Conservation (phyloP, 2,888 invertebrate species). For the Exephanes ischioxanthus region DNA sequence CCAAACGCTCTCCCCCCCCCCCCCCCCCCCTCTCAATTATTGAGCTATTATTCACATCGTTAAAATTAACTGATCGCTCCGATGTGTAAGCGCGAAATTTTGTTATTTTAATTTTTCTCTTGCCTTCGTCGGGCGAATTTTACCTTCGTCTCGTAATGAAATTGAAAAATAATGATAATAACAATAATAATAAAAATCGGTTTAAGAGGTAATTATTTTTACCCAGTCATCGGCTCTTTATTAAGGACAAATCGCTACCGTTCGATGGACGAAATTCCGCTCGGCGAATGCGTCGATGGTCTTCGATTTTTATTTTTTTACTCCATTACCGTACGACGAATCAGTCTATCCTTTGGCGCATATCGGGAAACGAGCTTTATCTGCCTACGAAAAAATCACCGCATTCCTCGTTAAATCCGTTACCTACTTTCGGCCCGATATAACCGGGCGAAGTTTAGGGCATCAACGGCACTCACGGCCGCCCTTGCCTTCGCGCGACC, state of each 20-base stretch:
- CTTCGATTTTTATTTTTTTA: too few relatives aligned
- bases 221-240: slow-evolving; percentile 43
- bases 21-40: too few relatives aligned
- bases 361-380: neutral
- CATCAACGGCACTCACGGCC: too few relatives aligned
- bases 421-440: neutral
- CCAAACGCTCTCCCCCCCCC: neutral
- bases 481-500: neutral
- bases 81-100: slow-evolving; percentile 30
- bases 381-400: neutral
- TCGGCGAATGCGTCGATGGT: neutral
- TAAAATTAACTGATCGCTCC: slow-evolving; percentile 47
- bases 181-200: neutral
- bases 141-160: slow-evolving; percentile 56
- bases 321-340: neutral
- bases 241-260: neutral
- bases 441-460: too few relatives aligned
- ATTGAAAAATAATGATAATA: slow-evolving; percentile 55
- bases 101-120: slow-evolving; percentile 19
- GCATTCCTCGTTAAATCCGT: neutral
- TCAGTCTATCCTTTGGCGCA: too few relatives aligned
- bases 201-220: slow-evolving; percentile 38
- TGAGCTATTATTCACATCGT: slow-evolving; percentile 57
- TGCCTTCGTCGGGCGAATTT: too few relatives aligned
- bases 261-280: neutral